These are phyloP conservation scores for Chamaea fasciata DNA, from an alignment of 2,113 vertebrate species.

Conservation along the genomic window DNA sequence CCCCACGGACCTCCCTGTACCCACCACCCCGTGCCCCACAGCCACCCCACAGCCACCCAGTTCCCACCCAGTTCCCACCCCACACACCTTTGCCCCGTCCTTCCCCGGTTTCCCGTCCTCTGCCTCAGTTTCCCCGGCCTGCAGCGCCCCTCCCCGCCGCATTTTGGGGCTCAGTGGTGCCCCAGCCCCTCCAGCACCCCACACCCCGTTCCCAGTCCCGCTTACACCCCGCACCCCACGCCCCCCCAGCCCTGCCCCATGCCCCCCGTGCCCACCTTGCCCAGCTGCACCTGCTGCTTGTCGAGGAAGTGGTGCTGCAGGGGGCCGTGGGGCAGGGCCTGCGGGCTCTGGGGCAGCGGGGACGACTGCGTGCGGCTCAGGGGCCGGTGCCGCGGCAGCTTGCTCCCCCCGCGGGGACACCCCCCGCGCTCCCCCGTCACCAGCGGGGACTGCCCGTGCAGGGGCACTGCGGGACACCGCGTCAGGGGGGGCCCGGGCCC, in stretches of 20 bases:
- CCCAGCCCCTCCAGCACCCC: too few relatives aligned
- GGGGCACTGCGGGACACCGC: slow-evolving; percentile 74
- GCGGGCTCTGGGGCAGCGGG: slow-evolving; percentile 89
- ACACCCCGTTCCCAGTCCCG: too few relatives aligned
- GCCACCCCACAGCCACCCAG: too few relatives aligned
- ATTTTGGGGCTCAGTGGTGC: neutral
- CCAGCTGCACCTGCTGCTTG: slow-evolving; percentile 43
- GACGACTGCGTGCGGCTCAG: slow-evolving; percentile 91
- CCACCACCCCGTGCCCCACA: too few relatives aligned
- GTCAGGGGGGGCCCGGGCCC: too few relatives aligned
- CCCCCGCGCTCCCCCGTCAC: slow-evolving; percentile 83
- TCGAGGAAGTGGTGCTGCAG: slow-evolving; percentile 83
- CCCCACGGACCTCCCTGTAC: too few relatives aligned
- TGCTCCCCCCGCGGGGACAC: neutral
- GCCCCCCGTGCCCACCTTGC: too few relatives aligned
- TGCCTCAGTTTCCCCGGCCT: neutral
- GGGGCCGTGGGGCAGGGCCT: slow-evolving; percentile 81
- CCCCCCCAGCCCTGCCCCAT: neutral
- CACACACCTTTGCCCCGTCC: too few relatives aligned
- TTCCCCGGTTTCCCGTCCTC: too few relatives aligned
- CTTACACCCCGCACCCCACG: neutral
- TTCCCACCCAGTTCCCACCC: too few relatives aligned
- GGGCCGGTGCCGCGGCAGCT: slow-evolving; percentile 76
- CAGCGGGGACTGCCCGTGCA: slow-evolving; percentile 90
- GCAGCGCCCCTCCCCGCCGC: neutral